A percentile compares a stretch with the other conserved stretches of the same genome.
Evolutionary conservation across 2,888 invertebrate species (phyloP).

Genomic region (Drosophila phalerata): DNA sequence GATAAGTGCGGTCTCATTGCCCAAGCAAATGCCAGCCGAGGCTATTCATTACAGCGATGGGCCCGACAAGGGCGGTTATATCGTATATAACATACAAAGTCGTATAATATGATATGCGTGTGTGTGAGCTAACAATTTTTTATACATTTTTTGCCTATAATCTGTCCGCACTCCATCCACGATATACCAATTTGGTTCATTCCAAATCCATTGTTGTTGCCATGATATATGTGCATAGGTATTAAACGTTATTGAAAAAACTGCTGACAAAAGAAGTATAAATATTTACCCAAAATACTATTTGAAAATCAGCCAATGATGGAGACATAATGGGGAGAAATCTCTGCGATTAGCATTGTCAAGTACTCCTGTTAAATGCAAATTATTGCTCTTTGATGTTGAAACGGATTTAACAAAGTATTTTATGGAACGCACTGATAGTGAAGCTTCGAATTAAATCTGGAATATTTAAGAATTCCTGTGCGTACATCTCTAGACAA

Average conservation of each 20-base stretch:
- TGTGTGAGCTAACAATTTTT: constrained; percentile 54
- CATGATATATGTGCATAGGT: constrained; percentile 70
- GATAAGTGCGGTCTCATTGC: constrained; percentile 84
- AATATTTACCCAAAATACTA: constrained; percentile 82
- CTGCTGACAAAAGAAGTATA: constrained; percentile 84
- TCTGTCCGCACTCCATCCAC: constrained; percentile 33
- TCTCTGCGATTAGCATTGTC: constrained; percentile 30
- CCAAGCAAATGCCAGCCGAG: constrained; percentile 60
- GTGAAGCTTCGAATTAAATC: neutral
- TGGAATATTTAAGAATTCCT: neutral
- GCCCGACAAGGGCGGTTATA: constrained; percentile 39
- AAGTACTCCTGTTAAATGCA: constrained; percentile 58
- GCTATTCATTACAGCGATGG: constrained; percentile 81
- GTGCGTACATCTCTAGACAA: neutral
- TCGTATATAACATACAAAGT: constrained; percentile 35
- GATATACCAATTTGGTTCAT: constrained; percentile 65
- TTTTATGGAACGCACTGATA: constrained; percentile 1
- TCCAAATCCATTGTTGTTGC: constrained; percentile 67
- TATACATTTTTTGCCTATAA: constrained; percentile 72
- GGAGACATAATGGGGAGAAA: constrained; percentile 3
- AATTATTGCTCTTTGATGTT: constrained; percentile 77
- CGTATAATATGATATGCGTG: constrained; percentile 33
- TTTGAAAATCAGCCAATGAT: constrained; percentile 56
- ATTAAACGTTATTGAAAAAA: constrained; percentile 81
- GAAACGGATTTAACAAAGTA: constrained; percentile 17